Evolutionary conservation across 2,113 vertebrate genomes (phyloP).

Genomic region (Sinosuthora webbiana): DNA sequence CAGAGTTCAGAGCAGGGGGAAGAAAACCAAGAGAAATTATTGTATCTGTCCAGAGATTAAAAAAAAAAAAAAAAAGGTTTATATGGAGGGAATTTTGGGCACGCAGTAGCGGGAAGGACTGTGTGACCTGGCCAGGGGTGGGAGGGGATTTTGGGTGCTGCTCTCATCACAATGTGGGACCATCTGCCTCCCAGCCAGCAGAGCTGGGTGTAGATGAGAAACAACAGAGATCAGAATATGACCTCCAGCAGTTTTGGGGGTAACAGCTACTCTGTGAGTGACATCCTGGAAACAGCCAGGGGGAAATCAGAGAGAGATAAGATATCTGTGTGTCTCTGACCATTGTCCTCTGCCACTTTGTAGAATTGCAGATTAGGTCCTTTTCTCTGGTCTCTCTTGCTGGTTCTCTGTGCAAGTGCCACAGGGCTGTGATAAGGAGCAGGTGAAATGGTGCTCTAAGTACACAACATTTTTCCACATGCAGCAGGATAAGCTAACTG

Average conservation of each 20-base stretch:
- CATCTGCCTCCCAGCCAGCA: not conserved
- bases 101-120: not conserved
- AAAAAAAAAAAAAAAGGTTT: not conserved
- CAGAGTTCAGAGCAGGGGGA: not conserved
- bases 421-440: constrained; percentile 10
- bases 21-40: not conserved
- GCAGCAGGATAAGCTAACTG: not conserved
- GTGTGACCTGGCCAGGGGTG: not conserved
- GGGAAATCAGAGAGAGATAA: not conserved
- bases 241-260: not conserved
- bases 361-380: not conserved
- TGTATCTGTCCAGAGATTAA: not conserved
- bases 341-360: not conserved
- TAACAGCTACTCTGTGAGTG: not conserved
- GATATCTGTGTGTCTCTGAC: not conserved
- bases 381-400: not conserved
- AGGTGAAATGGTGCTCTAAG: not conserved
- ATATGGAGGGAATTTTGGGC: not conserved
- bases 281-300: not conserved
- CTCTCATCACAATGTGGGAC: not conserved
- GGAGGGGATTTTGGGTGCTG: not conserved
- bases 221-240: not conserved
- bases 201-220: not conserved
- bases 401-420: not conserved
- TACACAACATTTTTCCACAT: not conserved